Base-by-base conservation (phyloP, 2,888 invertebrate species). In the Leptopilina myrica region DNA sequence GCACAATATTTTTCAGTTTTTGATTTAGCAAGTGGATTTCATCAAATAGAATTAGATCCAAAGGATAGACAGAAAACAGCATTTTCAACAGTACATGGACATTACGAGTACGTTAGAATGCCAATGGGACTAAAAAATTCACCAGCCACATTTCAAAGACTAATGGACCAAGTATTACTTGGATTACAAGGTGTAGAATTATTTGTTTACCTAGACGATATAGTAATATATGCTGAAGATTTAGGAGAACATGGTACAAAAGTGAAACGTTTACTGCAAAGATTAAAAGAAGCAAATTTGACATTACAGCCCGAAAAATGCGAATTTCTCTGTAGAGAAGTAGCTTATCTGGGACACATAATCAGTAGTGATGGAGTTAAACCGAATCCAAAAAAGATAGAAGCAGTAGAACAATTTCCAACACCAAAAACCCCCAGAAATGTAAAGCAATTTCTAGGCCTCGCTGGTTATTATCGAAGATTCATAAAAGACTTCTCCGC, bases 271-370 rank as follows among this genome's bases (percentile, higher is more conserved):
- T 79, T 88, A 14, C 85, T 87, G 43, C 77, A 83, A 15, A 75
- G 84, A 79, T 66, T 88, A n/a, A 66, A 73, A 66, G 76, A 81
- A 20, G 75, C 83, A 53, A 84, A 84, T 49, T 76, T 89, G n/a
- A 85, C 83, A 80, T 73, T 89, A 9, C 84, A 89, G 77, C 84
- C 85, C 0, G 83, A 85, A 15, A 88, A 89, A 80, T 87, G 86
- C n/a, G 33, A 77, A 12, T 79, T 77, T 53, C 11, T 77, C 2
- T 43, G 15, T 2, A 43, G n/a, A 15, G 77, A 69, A 56, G 49
- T 67, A 0, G 33, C 12, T 0, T 64, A 33, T 33, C 33, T 64
- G 12, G 64, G 12, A 11, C 20, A 33, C 11, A 33, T 64, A 6
- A 64, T 64, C 1, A 26, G 11, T 12, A 33, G 11, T 0, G 64